Evolutionary conservation across 2,113 vertebrate species (phyloP).

Genomic region (Sclerurus mexicanus): DNA sequence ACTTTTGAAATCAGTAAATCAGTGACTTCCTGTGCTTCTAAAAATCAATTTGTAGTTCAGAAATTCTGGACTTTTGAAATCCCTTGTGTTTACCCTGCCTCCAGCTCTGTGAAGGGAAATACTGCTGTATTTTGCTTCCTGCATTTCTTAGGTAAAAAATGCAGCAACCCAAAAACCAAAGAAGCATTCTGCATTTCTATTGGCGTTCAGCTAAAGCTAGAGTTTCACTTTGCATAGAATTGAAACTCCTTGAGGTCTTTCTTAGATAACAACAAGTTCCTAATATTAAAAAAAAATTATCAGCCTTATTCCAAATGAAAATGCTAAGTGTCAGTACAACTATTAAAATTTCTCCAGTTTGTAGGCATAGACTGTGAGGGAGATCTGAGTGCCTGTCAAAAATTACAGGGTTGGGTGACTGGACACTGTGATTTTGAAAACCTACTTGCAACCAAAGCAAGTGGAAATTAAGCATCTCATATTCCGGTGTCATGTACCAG

Average conservation of each 20-base stretch:
- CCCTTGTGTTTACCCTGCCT: no score
- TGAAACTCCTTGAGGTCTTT: slow-evolving; percentile 63
- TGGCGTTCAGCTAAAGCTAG: background rate
- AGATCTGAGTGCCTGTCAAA: background rate
- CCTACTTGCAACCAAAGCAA: background rate
- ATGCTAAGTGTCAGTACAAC: background rate
- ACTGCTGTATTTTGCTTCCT: no score
- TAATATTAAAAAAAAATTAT: background rate
- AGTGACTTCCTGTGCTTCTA: background rate
- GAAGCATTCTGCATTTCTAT: background rate
- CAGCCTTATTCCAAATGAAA: background rate
- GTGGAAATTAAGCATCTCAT: background rate
- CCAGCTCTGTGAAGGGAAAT: no score
- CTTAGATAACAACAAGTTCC: background rate
- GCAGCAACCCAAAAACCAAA: no score
- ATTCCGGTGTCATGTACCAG: background rate
- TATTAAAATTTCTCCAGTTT: background rate
- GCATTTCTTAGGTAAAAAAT: background rate
- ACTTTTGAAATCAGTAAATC: background rate
- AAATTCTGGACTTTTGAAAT: background rate
- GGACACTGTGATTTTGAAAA: background rate
- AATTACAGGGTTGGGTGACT: background rate
- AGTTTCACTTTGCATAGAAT: slow-evolving; percentile 65
- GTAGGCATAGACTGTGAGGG: background rate
- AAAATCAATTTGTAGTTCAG: background rate